phyloP scores from a whole-genome alignment of 2,113 vertebrate genomes.

The Rhinogobius similis region DNA sequence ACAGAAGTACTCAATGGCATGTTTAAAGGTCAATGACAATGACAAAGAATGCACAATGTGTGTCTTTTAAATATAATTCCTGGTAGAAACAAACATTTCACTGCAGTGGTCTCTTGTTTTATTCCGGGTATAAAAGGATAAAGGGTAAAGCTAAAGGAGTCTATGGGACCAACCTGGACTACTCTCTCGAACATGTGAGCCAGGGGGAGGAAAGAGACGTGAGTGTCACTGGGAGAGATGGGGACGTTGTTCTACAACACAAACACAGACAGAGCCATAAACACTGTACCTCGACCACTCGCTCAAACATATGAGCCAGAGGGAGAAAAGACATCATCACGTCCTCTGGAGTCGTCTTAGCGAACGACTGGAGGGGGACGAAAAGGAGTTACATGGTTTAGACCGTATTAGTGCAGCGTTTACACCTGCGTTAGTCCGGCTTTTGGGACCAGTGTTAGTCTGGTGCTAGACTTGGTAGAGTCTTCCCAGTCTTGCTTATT shows the following conservation, averaged over 20 bases:
- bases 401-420: no score
- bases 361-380: constrained; percentile 25
- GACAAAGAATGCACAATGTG: no score
- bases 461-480: no score
- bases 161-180: constrained; percentile 66
- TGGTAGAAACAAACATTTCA: background rate
- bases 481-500: no score
- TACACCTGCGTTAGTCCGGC: no score
- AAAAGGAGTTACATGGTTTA: no score
- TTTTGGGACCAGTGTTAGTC: no score
- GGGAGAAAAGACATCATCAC: constrained; percentile 51
- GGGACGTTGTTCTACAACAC: constrained; percentile 59
- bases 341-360: constrained; percentile 27
- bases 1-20: no score
- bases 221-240: constrained; percentile 61
- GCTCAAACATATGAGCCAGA: constrained; percentile 54
- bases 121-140: background rate
- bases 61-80: no score
- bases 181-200: constrained; percentile 82
- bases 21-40: no score
- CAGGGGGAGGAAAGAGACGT: constrained; percentile 81
- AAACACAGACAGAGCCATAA: background rate
- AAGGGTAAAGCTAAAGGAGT: background rate
- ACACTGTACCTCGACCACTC: constrained; percentile 39
- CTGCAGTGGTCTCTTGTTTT: background rate